Base-by-base conservation (phyloP, 92 coral and sea anemone species). In the Blastomussa wellsi region DNA sequence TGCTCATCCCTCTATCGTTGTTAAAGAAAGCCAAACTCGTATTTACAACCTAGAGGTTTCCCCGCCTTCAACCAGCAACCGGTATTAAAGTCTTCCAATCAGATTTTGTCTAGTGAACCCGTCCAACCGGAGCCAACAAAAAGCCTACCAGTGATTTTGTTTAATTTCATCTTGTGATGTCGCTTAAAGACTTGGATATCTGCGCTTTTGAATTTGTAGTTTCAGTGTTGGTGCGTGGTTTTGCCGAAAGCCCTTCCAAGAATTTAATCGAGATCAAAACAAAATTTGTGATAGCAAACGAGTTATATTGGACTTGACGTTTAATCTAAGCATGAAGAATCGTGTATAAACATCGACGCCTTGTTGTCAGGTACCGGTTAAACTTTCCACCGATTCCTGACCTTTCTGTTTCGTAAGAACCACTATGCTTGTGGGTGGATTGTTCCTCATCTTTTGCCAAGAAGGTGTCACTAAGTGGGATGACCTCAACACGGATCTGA, bases 351-450 rank as follows among this genome's bases (percentile, higher is more conserved):
- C 44, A 33, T 3, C 26, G 44, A 42, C 7, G 47, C 7, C 41
- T 11, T 7, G 36, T 70, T 70, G 29, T 74, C 87, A 52, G 87
- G 87, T 59, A 83, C 87, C 87, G n/a, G 87, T 42, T 53, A 44
- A 73, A 73, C 76, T 83, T 41, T 73, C 55, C 68, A 13, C 28
- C 59, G 35, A 74, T 28, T 76, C 60, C 29, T 15, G 33, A 55
- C n/a, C 57, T 26, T 75, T 31, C 73, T 37, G 49, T 37, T 14
- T 42, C 7, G 28, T 73, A 15, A 73, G 10, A 38, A 14, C 24
- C 79, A 42, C 15, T 17, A 44, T 74, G 87, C 87, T 83, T 83
- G 87, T 83, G 87, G 87, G 16, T 60, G 15, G 24, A 83, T 83
- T 83, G 87, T 83, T 67, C 65, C 33, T 77, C 62, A 67, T 67